phyloP scores from a whole-genome alignment of 2,888 invertebrate genomes.

The Agonopterix heracliana region DNA sequence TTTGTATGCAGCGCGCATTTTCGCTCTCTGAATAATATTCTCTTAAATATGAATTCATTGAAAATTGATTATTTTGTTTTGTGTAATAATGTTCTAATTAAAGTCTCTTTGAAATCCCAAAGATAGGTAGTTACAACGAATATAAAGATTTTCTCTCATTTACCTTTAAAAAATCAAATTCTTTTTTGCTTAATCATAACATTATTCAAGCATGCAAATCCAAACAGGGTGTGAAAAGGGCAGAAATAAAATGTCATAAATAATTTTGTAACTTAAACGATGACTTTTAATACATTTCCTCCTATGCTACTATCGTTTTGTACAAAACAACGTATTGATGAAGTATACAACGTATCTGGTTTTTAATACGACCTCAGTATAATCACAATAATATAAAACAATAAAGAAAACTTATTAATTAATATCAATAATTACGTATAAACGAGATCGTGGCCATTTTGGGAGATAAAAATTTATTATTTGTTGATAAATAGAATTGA shows the following conservation, averaged over 20 bases:
- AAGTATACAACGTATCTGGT: constrained; percentile 51
- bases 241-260: constrained; percentile 47
- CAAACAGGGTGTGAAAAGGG: neutral
- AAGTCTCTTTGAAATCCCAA: no score
- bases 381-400: constrained; percentile 30
- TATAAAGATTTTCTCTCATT: no score
- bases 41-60: no score
- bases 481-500: no score
- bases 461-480: constrained; percentile 23
- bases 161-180: no score
- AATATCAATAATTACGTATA: constrained; percentile 67
- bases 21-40: no score
- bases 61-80: no score
- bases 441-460: constrained; percentile 52
- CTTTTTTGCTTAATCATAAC: no score
- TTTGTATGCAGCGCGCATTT: no score
- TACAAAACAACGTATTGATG: constrained; percentile 63
- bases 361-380: constrained; percentile 49
- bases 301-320: constrained; percentile 66
- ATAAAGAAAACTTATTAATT: constrained; percentile 32
- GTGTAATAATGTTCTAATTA: no score
- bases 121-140: no score
- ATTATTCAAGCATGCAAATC: no score
- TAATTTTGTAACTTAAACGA: constrained; percentile 68
- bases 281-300: constrained; percentile 72